Evolutionary conservation across 2,888 invertebrate genomes (phyloP).

Genomic region (Cephus spinipes): DNA sequence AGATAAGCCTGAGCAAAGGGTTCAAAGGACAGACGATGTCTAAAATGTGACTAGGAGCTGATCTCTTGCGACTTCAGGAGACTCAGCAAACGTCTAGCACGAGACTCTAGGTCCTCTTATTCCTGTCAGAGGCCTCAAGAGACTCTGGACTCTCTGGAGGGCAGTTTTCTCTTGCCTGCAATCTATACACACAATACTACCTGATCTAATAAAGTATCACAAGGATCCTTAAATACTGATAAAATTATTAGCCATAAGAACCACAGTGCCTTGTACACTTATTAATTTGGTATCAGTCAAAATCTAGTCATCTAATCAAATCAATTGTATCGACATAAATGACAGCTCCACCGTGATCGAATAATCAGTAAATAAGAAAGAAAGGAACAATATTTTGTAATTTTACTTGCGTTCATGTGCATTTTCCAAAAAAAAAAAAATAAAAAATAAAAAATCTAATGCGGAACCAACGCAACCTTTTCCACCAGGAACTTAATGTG

Average conservation of each 20-base stretch:
- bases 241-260: neutral
- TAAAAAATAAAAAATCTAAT: neutral
- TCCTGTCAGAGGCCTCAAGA: neutral
- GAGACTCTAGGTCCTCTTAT: neutral
- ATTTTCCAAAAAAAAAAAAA: neutral
- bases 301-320: neutral
- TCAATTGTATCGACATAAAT: neutral
- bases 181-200: neutral
- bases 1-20: neutral
- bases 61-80: neutral
- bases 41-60: neutral
- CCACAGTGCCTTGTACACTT: neutral
- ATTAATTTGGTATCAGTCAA: neutral
- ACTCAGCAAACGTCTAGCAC: neutral
- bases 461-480: neutral
- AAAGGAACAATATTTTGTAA: neutral
- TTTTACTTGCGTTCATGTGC: neutral
- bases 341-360: neutral
- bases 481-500: constrained; percentile 1
- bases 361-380: neutral
- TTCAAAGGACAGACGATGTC: neutral
- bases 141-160: neutral
- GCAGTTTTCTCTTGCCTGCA: neutral
- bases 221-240: neutral
- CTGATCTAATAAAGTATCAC: neutral